phyloP scores from a whole-genome alignment of 1,140 invertebrate genomes.

The Diorhabda sublineata region DNA sequence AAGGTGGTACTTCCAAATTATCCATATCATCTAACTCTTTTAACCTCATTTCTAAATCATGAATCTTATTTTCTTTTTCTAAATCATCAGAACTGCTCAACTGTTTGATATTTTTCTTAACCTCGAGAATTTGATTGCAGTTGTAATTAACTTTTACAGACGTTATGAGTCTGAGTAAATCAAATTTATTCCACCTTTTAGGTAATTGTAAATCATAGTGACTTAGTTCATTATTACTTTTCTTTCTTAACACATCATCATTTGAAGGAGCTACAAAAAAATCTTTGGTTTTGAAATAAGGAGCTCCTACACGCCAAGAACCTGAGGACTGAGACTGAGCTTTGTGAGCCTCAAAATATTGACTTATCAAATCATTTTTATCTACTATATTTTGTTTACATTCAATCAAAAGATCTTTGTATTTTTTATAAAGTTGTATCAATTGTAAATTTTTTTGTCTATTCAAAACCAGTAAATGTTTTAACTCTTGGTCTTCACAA shows the following conservation, averaged over 20 bases:
- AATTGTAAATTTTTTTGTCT: slow-evolving; percentile 30
- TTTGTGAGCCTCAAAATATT: slow-evolving; percentile 13
- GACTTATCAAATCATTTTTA: slow-evolving; percentile 22
- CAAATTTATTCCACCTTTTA: slow-evolving; percentile 29
- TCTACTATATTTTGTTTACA: slow-evolving; percentile 25
- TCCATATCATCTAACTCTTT: slow-evolving; percentile 16
- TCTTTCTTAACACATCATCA: slow-evolving; percentile 34
- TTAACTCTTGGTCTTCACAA: slow-evolving; percentile 29
- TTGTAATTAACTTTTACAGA: slow-evolving; percentile 22
- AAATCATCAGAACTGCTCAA: neutral
- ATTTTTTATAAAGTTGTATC: slow-evolving; percentile 31
- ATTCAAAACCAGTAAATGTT: slow-evolving; percentile 30
- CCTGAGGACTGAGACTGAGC: neutral
- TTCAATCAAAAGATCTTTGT: slow-evolving; percentile 29
- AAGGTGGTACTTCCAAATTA: slow-evolving; percentile 20
- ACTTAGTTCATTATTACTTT: slow-evolving; percentile 31
- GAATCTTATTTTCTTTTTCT: slow-evolving; percentile 14
- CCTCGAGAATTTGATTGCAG: slow-evolving; percentile 9
- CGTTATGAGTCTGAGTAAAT: slow-evolving; percentile 18
- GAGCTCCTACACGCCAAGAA: slow-evolving; percentile 35
- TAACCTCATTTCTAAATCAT: slow-evolving; percentile 17
- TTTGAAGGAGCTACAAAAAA: slow-evolving; percentile 38
- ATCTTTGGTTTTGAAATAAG: slow-evolving; percentile 42
- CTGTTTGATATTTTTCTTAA: slow-evolving; percentile 12
- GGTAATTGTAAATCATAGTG: slow-evolving; percentile 28